Evolutionary conservation across 2,797 vertebrate genomes (phyloP).

Genomic region (Parauchenoglanis ngamensis): DNA sequence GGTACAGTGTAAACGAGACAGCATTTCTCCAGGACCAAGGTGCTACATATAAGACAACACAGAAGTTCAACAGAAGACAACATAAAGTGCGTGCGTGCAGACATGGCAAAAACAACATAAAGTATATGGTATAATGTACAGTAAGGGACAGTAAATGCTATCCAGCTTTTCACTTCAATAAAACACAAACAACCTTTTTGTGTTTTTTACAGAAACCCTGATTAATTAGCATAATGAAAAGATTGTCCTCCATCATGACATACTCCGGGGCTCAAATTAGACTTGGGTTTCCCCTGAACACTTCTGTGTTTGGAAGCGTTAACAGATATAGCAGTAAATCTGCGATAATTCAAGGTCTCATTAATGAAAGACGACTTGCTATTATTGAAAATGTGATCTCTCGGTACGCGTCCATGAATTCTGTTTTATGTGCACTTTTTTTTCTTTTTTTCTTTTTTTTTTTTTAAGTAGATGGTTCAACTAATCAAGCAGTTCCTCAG

Average conservation of each 20-base stretch:
- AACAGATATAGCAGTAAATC: background rate
- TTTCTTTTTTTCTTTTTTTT: background rate
- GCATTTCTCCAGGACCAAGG: no score
- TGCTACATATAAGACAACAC: no score
- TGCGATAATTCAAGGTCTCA: background rate
- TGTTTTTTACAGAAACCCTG: background rate
- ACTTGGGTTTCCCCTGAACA: background rate
- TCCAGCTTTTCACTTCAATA: background rate
- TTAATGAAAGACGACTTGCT: background rate
- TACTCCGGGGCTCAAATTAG: background rate
- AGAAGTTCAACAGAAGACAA: no score
- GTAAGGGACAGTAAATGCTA: background rate
- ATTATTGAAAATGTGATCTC: background rate
- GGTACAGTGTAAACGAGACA: no score
- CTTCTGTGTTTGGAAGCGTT: background rate
- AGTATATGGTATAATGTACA: no score
- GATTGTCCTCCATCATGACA: background rate
- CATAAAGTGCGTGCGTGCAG: no score
- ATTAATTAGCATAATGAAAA: background rate
- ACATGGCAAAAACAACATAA: no score
- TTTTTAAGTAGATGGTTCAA: slow-evolving; percentile 22
- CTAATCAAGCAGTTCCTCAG: background rate
- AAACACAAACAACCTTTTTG: background rate
- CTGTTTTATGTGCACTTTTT: background rate
- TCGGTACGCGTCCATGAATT: background rate